A percentile compares a stretch with the other conserved stretches of the same genome.
Evolutionary conservation across 2,797 vertebrate genomes (phyloP).

Genomic region (Cirrhinus molitorella): DNA sequence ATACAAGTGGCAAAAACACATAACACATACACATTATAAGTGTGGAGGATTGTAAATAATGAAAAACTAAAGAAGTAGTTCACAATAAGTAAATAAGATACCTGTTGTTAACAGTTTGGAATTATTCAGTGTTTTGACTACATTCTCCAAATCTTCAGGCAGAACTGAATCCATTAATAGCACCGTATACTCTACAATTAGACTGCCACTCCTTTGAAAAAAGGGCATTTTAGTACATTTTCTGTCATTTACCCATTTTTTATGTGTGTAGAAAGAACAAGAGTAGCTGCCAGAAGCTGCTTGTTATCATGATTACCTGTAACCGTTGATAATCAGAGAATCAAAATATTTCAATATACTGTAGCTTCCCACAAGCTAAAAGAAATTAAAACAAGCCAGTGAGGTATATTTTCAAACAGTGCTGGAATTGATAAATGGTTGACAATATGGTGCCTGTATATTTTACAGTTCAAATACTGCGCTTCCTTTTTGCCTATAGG

Average conservation of each 20-base stretch:
- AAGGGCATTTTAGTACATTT: background rate
- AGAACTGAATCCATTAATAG: rapidly evolving
- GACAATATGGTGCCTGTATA: background rate
- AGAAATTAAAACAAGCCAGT: conserved; percentile 44
- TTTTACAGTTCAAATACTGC: background rate
- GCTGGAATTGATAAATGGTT: background rate
- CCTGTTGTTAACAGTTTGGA: conserved; percentile 60
- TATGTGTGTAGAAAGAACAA: background rate
- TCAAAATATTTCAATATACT: conserved; percentile 71
- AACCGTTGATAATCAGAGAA: conserved; percentile 41
- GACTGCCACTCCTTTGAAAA: conserved; percentile 60
- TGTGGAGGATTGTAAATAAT: background rate
- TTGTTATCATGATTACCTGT: conserved; percentile 63
- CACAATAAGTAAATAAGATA: conserved; percentile 25
- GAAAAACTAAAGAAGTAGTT: background rate
- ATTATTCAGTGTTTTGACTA: rapidly evolving
- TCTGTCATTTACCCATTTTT: background rate
- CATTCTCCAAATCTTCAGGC: rapidly evolving
- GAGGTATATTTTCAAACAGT: background rate
- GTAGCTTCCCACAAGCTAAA: conserved; percentile 64
- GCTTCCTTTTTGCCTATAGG: background rate
- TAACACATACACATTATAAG: too few relatives aligned
- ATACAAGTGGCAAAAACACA: too few relatives aligned
- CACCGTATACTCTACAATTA: conserved; percentile 64
- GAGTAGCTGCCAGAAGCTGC: background rate